These are phyloP conservation scores for Heteromyza rotundicornis DNA, from an alignment of 2,888 invertebrate genomes.

Conservation along the genomic window DNA sequence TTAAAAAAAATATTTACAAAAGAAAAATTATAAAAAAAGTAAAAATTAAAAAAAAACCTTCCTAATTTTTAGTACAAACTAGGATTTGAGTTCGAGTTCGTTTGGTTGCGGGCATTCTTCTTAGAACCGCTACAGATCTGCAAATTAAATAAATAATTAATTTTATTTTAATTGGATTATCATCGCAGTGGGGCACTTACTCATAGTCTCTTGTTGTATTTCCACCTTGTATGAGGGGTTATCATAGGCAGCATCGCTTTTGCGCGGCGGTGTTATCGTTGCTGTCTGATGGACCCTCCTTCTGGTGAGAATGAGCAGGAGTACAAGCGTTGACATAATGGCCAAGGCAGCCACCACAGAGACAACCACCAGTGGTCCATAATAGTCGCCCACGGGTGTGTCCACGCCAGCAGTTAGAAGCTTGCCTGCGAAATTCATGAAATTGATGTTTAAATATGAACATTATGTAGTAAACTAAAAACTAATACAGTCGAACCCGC, in stretches of 20 bases:
- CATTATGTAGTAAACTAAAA: not conserved
- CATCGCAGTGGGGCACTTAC: constrained; percentile 66
- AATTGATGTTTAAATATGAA: not conserved
- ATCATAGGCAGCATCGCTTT: constrained; percentile 88
- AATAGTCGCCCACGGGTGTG: constrained; percentile 73
- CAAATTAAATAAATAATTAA: constrained; percentile 29
- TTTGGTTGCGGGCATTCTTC: constrained; percentile 12
- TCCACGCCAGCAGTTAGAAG: constrained; percentile 62
- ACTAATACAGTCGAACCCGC: no score
- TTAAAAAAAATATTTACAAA: constrained; percentile 34
- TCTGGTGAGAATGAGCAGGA: constrained; percentile 80
- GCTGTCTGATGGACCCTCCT: constrained; percentile 74
- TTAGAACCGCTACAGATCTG: constrained; percentile 48
- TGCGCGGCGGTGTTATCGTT: constrained; percentile 80
- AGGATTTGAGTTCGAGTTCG: constrained; percentile 19
- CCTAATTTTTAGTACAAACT: constrained; percentile 31
- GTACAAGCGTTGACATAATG: constrained; percentile 79
- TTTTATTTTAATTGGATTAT: not conserved
- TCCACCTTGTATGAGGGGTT: constrained; percentile 94
- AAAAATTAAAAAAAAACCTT: constrained; percentile 13
- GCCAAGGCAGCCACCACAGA: constrained; percentile 87
- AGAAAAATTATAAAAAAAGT: constrained; percentile 18
- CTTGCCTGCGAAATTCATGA: constrained; percentile 64
- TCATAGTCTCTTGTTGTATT: constrained; percentile 91
- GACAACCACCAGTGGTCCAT: constrained; percentile 85